Percentiles rank a stretch among this genome's conserved stretches.
These are phyloP conservation scores for Cataglyphis rosenhaueri DNA, from an alignment of 2,888 invertebrate species.

Conservation along the genomic window DNA sequence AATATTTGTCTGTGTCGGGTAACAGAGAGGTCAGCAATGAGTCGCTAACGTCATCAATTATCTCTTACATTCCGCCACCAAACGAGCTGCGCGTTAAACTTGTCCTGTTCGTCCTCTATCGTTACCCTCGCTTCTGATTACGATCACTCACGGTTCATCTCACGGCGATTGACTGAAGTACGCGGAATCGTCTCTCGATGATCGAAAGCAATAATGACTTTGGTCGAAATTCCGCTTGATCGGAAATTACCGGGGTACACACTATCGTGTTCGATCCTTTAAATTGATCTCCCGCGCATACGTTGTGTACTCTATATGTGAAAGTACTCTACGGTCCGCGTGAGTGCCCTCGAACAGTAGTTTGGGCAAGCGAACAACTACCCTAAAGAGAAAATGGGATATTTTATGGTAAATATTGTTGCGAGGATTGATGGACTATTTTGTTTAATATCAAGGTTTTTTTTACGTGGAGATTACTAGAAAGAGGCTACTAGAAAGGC, in stretches of 20 bases:
- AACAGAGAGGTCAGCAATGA: conserved; percentile 77
- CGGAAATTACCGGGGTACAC: conserved; percentile 68
- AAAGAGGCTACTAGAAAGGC: neutral
- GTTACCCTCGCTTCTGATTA: conserved; percentile 25
- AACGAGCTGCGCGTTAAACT: conserved; percentile 68
- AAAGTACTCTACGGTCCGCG: conserved; percentile 64
- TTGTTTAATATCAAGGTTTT: conserved; percentile 42
- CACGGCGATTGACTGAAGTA: neutral
- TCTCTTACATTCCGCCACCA: conserved; percentile 76
- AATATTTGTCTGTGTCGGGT: conserved; percentile 80
- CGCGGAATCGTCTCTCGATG: conserved; percentile 74
- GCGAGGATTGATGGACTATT: conserved; percentile 56
- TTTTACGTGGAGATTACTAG: neutral
- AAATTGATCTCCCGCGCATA: conserved; percentile 71
- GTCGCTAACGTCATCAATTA: conserved; percentile 81
- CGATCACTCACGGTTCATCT: conserved; percentile 1
- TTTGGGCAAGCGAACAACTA: conserved; percentile 18
- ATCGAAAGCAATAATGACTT: conserved; percentile 76
- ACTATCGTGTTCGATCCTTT: conserved; percentile 65
- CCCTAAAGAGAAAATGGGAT: conserved; percentile 27
- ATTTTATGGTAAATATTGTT: conserved; percentile 54
- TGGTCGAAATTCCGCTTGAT: conserved; percentile 71
- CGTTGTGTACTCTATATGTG: conserved; percentile 65
- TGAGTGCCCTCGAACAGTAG: conserved; percentile 62
- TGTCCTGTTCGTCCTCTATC: conserved; percentile 49